A percentile compares a stretch with the other conserved stretches of the same genome.
Conservation (phyloP, 2,888 invertebrate species). For the Carpatolechia fugitivella region DNA sequence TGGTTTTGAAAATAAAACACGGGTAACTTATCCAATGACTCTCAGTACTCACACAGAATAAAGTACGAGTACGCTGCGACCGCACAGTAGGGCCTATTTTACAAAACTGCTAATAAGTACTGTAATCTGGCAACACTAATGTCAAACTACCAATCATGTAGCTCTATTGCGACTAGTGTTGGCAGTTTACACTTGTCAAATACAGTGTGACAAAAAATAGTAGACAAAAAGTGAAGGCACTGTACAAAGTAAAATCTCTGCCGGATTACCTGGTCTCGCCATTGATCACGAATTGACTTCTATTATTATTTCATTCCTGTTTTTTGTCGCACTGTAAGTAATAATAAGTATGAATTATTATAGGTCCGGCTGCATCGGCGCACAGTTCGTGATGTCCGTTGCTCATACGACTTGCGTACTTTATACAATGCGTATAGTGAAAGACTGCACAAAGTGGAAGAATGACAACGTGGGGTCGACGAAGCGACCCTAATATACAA, state of each 20-base stretch:
- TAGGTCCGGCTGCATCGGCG: background rate
- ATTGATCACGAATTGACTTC: too few species aligned
- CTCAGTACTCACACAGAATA: conserved; percentile 64
- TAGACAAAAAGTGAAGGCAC: too few species aligned
- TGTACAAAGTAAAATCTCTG: too few species aligned
- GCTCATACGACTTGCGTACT: background rate
- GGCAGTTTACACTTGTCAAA: background rate
- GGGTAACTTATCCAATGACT: conserved; percentile 77
- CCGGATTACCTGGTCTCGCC: too few species aligned
- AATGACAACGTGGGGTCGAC: background rate
- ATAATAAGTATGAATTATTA: background rate
- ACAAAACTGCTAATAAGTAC: background rate
- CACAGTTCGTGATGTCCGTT: background rate
- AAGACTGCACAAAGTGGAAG: conserved; percentile 1
- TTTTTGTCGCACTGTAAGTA: too few species aligned
- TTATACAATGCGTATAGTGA: background rate
- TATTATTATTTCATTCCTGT: too few species aligned
- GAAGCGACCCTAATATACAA: background rate
- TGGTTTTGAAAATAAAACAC: conserved; percentile 72
- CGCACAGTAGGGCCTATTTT: background rate
- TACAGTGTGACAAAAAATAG: too few species aligned
- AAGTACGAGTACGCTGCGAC: background rate
- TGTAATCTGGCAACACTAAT: background rate
- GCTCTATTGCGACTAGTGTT: background rate
- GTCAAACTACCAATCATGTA: background rate